These are phyloP conservation scores for Ormyrus rosae DNA, from an alignment of 2,888 invertebrate species.

Conservation along the genomic window DNA sequence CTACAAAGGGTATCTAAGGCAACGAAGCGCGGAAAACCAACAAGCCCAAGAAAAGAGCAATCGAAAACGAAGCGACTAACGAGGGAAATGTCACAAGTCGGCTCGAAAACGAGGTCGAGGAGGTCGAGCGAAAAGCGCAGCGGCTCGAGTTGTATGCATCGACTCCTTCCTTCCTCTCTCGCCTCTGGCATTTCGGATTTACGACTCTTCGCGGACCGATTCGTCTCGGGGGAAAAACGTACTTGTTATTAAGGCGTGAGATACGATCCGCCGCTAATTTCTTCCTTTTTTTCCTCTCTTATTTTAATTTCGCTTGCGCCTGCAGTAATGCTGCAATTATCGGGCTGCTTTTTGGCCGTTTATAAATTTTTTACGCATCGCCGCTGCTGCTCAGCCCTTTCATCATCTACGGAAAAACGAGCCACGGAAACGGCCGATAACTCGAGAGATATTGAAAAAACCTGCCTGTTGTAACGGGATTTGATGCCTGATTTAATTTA, in stretches of 20 bases:
- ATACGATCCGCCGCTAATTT: constrained; percentile 22
- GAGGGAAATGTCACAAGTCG: neutral
- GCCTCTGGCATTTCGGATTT: constrained; percentile 41
- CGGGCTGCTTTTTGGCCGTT: neutral
- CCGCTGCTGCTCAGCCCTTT: neutral
- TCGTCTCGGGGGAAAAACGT: constrained; percentile 26
- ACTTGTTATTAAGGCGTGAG: constrained; percentile 37
- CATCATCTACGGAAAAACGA: neutral
- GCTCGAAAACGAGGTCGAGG: neutral
- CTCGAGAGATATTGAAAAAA: neutral
- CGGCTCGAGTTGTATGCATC: neutral
- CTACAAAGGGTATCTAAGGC: too few relatives aligned
- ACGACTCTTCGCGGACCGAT: constrained; percentile 13
- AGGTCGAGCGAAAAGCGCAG: constrained; percentile 10
- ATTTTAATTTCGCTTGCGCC: constrained; percentile 24
- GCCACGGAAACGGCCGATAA: neutral
- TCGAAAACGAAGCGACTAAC: too few relatives aligned
- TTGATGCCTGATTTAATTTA: neutral
- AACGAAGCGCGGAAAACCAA: too few relatives aligned
- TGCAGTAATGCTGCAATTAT: constrained; percentile 41
- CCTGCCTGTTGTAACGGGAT: neutral
- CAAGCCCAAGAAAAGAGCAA: too few relatives aligned
- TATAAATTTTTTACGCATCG: constrained; percentile 27
- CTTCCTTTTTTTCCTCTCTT: neutral
- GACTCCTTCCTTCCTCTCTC: neutral